Conservation (phyloP, 2,888 invertebrate species). For the Nymphalis polychloros region DNA sequence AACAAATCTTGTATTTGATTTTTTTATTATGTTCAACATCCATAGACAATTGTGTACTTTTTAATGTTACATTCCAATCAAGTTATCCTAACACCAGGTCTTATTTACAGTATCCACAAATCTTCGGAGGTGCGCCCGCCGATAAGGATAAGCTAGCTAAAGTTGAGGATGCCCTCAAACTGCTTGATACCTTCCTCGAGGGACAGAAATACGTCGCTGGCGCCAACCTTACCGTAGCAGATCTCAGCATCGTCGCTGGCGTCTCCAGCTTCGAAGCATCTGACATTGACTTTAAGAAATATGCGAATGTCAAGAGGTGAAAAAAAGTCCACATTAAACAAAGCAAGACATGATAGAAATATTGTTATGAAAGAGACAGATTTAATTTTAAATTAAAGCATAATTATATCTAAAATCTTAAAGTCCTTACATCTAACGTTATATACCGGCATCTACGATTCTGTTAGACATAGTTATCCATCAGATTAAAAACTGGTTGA, state of each 20-base stretch:
- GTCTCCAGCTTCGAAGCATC: slow-evolving; percentile 87
- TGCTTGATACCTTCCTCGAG: slow-evolving; percentile 87
- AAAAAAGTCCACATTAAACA: no score
- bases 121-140: slow-evolving; percentile 82
- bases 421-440: not conserved
- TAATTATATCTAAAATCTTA: no score
- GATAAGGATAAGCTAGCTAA: slow-evolving; percentile 86
- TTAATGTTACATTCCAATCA: no score
- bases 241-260: slow-evolving; percentile 85
- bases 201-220: slow-evolving; percentile 88
- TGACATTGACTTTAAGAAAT: slow-evolving; percentile 85
- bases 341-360: no score
- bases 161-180: slow-evolving; percentile 85
- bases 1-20: no score
- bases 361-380: no score
- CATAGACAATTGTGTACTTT: no score
- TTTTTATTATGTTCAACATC: no score
- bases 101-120: slow-evolving; percentile 80
- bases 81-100: not conserved
- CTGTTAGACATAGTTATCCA: no score
- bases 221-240: slow-evolving; percentile 88
- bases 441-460: no score
- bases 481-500: no score
- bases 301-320: slow-evolving; percentile 83
- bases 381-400: no score